These are phyloP conservation scores for Antheraea yamamai DNA, from an alignment of 2,888 invertebrate genomes.

Conservation along the genomic window DNA sequence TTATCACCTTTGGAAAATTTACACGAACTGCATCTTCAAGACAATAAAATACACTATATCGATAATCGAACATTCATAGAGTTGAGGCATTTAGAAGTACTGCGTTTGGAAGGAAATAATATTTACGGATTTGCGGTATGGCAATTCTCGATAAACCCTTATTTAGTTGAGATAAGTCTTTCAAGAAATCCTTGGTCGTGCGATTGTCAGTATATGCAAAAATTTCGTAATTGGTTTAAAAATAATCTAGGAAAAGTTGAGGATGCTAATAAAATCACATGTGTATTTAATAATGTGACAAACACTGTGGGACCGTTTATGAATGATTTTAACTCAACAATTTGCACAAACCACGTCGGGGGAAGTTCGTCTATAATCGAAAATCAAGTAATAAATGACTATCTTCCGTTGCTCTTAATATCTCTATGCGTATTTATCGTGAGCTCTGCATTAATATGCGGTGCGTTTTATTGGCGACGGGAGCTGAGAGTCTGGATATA, in stretches of 20 bases:
- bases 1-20: conserved; percentile 91
- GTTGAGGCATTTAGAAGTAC: conserved; percentile 90
- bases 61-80: conserved; percentile 92
- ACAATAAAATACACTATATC: conserved; percentile 91
- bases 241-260: conserved; percentile 90
- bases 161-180: conserved; percentile 92
- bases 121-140: conserved; percentile 92
- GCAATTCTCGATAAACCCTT: conserved; percentile 91
- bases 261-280: conserved; percentile 89
- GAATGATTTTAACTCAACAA: conserved; percentile 89
- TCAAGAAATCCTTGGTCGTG: conserved; percentile 95
- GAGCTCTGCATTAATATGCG: conserved; percentile 89
- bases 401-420: conserved; percentile 89
- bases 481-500: conserved; percentile 93
- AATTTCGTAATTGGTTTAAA: conserved; percentile 90
- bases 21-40: conserved; percentile 92
- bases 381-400: conserved; percentile 90
- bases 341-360: conserved; percentile 88
- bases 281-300: conserved; percentile 88
- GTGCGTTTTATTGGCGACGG: conserved; percentile 90
- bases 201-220: conserved; percentile 91
- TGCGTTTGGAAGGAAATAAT: conserved; percentile 92
- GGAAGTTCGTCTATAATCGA: conserved; percentile 88
- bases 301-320: conserved; percentile 86
- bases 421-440: conserved; percentile 90